Base-by-base conservation (phyloP, 1,140 invertebrate species). In the Himalopsyche phryganea region DNA sequence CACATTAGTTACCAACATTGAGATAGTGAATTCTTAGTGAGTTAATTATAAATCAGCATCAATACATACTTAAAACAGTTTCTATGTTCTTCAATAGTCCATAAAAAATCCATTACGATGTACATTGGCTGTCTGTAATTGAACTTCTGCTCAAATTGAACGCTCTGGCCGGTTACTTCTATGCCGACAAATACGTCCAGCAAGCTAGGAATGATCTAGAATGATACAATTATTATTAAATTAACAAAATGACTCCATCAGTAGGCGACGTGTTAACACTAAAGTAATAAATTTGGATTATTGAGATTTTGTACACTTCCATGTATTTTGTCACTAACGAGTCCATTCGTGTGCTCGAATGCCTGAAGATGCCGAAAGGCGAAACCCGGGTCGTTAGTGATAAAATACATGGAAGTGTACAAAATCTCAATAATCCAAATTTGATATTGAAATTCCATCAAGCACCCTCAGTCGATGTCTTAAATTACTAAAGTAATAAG, bases 121-220 rank as follows among this genome's bases (percentile, higher is more conserved):
- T 98, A 97, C 94, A 98, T 97, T 6, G 94, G 94, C 51, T 92
- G 80, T 35, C 95, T 81, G 71, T 98, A 98, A 71, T 96, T 95
- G 70, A 98, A 98, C 75, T 98, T 98, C 73, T 98, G 92, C 72
- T 98, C 94, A 77, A 98, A 98, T 68, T 91, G 85, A 6, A 98
- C 94, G 72, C 87, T 92, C 71, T 97, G 90, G 0, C 94, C 94
- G 1, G 94, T 97, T 90, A 96, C 94, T 79, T 98, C 95, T 55
- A 98, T 98, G 56, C 91, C 91, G 32, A 98, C 95, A 75, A 98
- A 98, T 2, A 98, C 93, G 68, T 94, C 83, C 15, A 96, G 72
- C 44, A 97, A 76, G 68, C 85, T 87, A 46, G 80, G 74, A 13
- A 90, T 83, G 60, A 94, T 81, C 77, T 89, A 33, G 47, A 58